Evolutionary conservation across 2,113 vertebrate species (phyloP), one percentile per base, ranked within the genome.

Genomic region (Orthonyx spaldingii): DNA sequence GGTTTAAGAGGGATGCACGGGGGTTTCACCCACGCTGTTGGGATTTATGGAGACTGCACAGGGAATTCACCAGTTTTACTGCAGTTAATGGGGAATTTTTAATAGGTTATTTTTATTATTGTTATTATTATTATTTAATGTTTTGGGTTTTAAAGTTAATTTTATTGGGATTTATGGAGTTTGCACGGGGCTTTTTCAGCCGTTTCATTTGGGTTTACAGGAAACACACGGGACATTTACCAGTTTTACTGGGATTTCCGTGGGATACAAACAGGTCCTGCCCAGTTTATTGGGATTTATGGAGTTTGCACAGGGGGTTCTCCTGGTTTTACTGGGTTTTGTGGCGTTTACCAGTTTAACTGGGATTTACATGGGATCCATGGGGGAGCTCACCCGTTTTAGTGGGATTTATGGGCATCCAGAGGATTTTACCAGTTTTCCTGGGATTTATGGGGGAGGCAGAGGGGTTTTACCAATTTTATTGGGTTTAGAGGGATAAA

Each of bases 401-500:
- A 9, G 8, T n/a, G 33, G 21, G 56, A 3, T 56, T 64, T 35
- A 2, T 3, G 20, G 27, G 50, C 18, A 16, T 6, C 6, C 59
- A n/a, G 7, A 19, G 22, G 23, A 7, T 16, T 49, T 69, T 7
- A 5, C 7, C 39, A 10, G 3, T 32, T 59, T 46, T 13, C 24
- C 21, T 64, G 50, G 57, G 57, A 21, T 44, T 71, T 13, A 42
- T 6, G 11, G 33, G 7, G 52, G 11, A 9, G 5, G 10, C 7
- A 42, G 1, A 4, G 12, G 19, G 27, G 3, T 9, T 60, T 47
- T 39, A 69, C 19, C 23, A 10, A 6, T 81, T 39, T 44, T 44
- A 39, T 2, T 28, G 1, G 26, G 11, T 23, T 63, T 17, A 61
- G 1, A 6, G 16, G 59, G 22, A 6, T 14, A 17, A 0, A 2